Evolutionary conservation across 2,797 vertebrate genomes (phyloP).

Genomic region (Glossophaga mutica): DNA sequence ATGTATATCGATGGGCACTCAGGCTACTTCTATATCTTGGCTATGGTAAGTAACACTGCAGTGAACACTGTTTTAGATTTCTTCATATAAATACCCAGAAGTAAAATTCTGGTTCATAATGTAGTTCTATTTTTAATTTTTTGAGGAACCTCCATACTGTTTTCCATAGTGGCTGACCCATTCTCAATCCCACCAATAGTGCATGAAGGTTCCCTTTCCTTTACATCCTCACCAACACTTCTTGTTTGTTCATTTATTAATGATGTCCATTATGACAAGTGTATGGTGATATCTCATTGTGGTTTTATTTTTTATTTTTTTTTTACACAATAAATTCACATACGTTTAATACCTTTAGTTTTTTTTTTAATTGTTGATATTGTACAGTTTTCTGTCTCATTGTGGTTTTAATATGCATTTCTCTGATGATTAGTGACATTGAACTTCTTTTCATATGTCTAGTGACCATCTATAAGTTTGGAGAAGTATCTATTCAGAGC

Average conservation of each 20-base stretch:
- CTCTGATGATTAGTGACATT: neutral
- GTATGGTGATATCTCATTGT: neutral
- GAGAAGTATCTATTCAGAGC: neutral
- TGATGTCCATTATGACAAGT: neutral
- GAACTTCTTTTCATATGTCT: neutral
- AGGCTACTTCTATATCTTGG: neutral
- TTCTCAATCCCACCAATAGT: neutral
- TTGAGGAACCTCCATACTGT: neutral
- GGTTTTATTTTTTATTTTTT: too few relatives aligned
- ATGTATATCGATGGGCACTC: neutral
- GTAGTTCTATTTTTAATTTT: neutral
- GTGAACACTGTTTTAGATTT: neutral
- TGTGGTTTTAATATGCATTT: neutral
- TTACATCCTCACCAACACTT: neutral
- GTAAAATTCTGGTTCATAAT: neutral
- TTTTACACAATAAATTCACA: too few relatives aligned
- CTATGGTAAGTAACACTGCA: neutral
- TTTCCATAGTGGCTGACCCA: neutral
- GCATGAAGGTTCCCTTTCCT: neutral
- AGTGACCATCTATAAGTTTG: neutral
- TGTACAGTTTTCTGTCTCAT: too few relatives aligned
- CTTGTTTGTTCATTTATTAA: neutral
- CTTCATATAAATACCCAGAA: neutral
- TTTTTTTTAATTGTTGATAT: too few relatives aligned
- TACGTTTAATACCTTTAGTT: too few relatives aligned